Conservation (phyloP, 2,797 vertebrate genomes). For the Helicolenus hilgendorfi region DNA sequence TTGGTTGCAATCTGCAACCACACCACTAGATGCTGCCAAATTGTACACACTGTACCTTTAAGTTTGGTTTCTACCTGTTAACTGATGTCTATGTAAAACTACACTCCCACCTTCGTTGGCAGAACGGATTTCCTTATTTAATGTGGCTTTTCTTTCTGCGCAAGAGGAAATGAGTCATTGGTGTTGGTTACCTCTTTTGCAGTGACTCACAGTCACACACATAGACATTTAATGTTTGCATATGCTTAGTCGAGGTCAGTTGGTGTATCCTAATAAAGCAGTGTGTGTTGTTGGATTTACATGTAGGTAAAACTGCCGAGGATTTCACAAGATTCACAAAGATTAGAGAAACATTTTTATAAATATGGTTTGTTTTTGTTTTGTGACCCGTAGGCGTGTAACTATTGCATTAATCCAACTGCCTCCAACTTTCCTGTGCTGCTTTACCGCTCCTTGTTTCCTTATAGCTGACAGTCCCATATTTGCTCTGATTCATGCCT, state of each 20-base stretch:
- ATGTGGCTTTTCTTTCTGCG: neutral
- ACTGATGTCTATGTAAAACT: neutral
- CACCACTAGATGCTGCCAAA: too few species aligned
- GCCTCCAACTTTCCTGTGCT: neutral
- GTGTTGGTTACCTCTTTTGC: neutral
- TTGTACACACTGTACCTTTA: too few species aligned
- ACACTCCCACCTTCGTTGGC: neutral
- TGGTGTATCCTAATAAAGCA: neutral
- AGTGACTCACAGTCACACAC: neutral
- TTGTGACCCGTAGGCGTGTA: neutral
- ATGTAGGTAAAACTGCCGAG: neutral
- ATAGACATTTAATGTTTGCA: neutral
- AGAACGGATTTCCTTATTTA: neutral
- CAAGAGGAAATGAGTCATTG: neutral
- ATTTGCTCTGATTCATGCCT: conserved; percentile 43
- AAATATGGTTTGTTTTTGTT: neutral
- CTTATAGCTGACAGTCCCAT: conserved; percentile 1
- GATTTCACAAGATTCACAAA: neutral
- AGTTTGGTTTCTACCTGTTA: neutral
- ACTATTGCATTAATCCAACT: neutral
- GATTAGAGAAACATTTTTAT: neutral
- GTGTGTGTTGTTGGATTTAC: neutral
- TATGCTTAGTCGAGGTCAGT: neutral
- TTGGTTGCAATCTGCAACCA: too few species aligned
- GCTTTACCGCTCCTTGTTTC: neutral